phyloP scores from a whole-genome alignment of 2,113 vertebrate species.

The Cyrtonyx montezumae region DNA sequence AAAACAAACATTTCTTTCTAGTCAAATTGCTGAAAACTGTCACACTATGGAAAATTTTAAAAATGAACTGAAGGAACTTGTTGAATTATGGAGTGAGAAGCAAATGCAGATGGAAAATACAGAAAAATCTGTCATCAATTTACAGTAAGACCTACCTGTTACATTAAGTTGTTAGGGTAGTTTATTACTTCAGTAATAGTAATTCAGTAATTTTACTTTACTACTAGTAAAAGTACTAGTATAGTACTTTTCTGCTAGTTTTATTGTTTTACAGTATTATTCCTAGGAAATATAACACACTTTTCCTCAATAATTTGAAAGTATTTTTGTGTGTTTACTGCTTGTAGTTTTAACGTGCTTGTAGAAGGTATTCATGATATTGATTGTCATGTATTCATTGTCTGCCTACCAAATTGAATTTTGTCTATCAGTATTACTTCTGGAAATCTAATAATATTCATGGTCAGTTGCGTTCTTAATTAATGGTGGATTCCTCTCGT shows the following conservation, averaged over 20 bases:
- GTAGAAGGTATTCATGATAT: neutral
- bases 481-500: neutral
- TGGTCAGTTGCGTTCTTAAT: slow-evolving; percentile 44
- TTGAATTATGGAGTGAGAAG: neutral
- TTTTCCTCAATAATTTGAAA: neutral
- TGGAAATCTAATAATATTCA: neutral
- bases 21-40: slow-evolving; percentile 46
- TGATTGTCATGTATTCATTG: neutral
- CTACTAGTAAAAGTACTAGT: neutral
- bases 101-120: neutral
- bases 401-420: neutral
- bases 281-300: neutral
- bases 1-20: slow-evolving; percentile 23
- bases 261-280: neutral
- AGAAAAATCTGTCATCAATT: neutral
- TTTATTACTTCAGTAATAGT: neutral
- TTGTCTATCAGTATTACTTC: neutral
- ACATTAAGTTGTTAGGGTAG: neutral
- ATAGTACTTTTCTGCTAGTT: neutral
- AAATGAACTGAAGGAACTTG: slow-evolving; percentile 28
- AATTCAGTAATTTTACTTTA: neutral
- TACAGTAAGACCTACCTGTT: neutral
- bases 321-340: neutral
- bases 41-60: slow-evolving; percentile 51
- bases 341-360: neutral